Conservation (phyloP, 2,797 vertebrate genomes). For the Macropus fuliginosus region DNA sequence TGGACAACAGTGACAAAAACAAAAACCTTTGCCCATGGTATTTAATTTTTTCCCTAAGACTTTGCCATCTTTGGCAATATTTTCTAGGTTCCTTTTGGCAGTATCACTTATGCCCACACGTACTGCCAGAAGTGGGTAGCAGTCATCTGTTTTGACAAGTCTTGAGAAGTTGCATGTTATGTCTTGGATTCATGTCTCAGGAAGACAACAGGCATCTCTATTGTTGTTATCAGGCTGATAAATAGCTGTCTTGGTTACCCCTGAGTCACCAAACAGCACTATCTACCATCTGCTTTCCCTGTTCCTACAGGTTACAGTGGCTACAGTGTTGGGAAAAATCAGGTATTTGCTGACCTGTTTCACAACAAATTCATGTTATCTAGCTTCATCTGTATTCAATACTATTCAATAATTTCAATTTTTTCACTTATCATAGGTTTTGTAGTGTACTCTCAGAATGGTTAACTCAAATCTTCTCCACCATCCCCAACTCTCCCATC, state of each 20-base stretch:
- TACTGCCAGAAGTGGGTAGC: neutral
- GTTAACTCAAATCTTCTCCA: neutral
- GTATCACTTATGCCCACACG: neutral
- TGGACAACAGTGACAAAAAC: neutral
- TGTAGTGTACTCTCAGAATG: neutral
- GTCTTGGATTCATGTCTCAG: neutral
- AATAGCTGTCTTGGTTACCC: slow-evolving; percentile 1
- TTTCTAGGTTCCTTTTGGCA: neutral
- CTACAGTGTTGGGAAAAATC: neutral
- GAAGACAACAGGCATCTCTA: neutral
- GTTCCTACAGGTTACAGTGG: neutral
- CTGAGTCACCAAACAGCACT: neutral
- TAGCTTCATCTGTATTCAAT: neutral
- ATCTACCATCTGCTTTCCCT: neutral
- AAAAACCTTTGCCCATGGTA: neutral
- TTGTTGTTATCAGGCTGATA: neutral
- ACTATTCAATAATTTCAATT: neutral
- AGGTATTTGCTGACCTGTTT: neutral
- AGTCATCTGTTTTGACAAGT: slow-evolving; percentile 4
- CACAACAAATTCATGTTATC: neutral
- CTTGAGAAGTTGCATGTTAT: neutral
- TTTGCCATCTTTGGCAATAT: neutral
- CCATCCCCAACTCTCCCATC: neutral
- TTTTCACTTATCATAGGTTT: neutral
- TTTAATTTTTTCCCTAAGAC: neutral